Base-by-base conservation (phyloP, 1,140 invertebrate species). In the Bilobella aurantiaca region DNA sequence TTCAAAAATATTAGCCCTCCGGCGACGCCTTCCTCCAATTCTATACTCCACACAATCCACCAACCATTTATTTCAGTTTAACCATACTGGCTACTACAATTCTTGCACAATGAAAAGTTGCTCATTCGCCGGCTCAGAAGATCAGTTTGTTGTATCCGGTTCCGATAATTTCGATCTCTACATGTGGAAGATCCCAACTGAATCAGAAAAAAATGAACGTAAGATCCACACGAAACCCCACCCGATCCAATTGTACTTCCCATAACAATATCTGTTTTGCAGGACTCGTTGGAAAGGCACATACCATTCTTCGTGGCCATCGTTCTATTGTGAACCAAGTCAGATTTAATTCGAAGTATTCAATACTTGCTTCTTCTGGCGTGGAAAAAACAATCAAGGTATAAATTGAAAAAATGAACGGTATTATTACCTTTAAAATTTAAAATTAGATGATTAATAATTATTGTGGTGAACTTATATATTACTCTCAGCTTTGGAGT, bases 101-200 rank as follows among this genome's bases (percentile, higher is more conserved):
- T 93, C 91, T 1, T 96, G 93, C 76, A 96, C 93, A 0, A 95
- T 96, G 91, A 97, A 97, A 78, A 94, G 90, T 66, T 95, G 92
- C 74, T 89, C 86, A 59, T 96, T 96, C 81, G 92, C 90, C n/a
- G 93, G 93, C 0, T 84, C 86, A 3, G 82, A 86, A 47, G 92
- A 96, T 76, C 85, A 95, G 80, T 93, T 87, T 76, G 84, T 96
- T 56, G 77, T 96, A 18, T 94, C 91, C 2, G 94, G 86, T 68
- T 96, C 93, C 0, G 94, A 97, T 79, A 92, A 96, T 77, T 96
- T 96, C 75, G 93, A 93, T 77, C 77, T 97, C 18, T 96, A 95
- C 77, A 87, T 94, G 82, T 97, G 93, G 93, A 87, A 87, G 75
- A 85, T 96, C 70, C 90, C 63, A 34, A 12, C 29, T 3, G 32